Base-by-base conservation (phyloP, 2,797 vertebrate species). In the Falco peregrinus region DNA sequence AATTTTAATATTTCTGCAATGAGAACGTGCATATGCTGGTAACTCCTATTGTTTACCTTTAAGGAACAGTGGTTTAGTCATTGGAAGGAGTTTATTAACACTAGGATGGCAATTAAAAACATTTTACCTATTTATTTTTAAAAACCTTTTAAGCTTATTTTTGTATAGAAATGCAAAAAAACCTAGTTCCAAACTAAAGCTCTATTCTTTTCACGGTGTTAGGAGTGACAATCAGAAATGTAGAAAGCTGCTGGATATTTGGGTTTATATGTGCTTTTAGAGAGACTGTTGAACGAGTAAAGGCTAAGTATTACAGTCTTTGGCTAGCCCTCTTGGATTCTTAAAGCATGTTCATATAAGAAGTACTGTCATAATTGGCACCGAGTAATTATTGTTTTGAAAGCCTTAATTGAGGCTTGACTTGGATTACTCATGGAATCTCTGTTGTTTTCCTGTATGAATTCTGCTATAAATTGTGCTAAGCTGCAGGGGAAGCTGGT, bases 391-490 rank as follows among this genome's bases (percentile, higher is more conserved):
- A 94, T 26, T 95, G 56, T 84, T 96, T 95, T 95, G 78, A 59
- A 93, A 87, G 93, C 59, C 89, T 93, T 94, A 94, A 92, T 87
- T 96, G 81, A 86, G 80, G 71, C 78, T 96, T 94, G 91, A 79
- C 95, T 84, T 91, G 60, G 73, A 35, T 92, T 88, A 37, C 89
- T 94, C 35, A 33, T 48, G 79, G 69, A 75, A 85, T 89, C 56
- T 74, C 65, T 88, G 90, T 85, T 89, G 78, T 74, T 94, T 90
- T 91, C 50, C 69, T 75, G 84, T 68, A 22, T 73, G 75, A 96
- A 90, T 92, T 90, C 64, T 94, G 26, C 68, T 71, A 53, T 93
- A 83, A 90, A 83, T 65, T 65, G 43, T 75, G 47, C 77, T 89
- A 37, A 75, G 41, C 61, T 94, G 29, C 65, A 75, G 65, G 47